These are phyloP conservation scores for Podarcis cretensis DNA, from an alignment of 2,113 vertebrate genomes.

Conservation along the genomic window DNA sequence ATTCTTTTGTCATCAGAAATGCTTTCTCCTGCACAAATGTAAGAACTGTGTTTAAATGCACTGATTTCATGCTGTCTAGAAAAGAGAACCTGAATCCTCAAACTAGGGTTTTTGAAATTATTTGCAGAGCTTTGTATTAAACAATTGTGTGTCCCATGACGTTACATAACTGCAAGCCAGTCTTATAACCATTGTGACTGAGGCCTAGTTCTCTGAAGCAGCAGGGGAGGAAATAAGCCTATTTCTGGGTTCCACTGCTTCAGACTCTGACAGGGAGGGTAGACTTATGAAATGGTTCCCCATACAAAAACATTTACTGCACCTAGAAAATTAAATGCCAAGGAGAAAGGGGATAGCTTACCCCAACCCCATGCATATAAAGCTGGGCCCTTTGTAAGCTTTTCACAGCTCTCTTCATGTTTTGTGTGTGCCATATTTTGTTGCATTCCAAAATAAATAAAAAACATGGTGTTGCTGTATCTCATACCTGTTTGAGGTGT, in stretches of 20 bases:
- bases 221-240: not conserved
- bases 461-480: not conserved
- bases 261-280: not conserved
- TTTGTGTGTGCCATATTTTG: constrained; percentile 25
- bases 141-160: no score
- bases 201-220: not conserved
- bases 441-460: constrained; percentile 35
- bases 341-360: not conserved
- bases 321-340: not conserved
- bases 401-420: constrained; percentile 35
- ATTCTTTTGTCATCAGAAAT: not conserved
- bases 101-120: not conserved
- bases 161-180: not conserved
- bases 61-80: not conserved
- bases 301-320: not conserved
- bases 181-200: not conserved
- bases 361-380: not conserved
- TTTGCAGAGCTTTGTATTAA: not conserved
- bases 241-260: not conserved
- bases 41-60: not conserved
- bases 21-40: not conserved
- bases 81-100: not conserved
- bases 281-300: no score
- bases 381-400: not conserved
- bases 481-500: not conserved